Evolutionary conservation across 2,888 invertebrate genomes (phyloP).

Genomic region (Rotaria macrura): DNA sequence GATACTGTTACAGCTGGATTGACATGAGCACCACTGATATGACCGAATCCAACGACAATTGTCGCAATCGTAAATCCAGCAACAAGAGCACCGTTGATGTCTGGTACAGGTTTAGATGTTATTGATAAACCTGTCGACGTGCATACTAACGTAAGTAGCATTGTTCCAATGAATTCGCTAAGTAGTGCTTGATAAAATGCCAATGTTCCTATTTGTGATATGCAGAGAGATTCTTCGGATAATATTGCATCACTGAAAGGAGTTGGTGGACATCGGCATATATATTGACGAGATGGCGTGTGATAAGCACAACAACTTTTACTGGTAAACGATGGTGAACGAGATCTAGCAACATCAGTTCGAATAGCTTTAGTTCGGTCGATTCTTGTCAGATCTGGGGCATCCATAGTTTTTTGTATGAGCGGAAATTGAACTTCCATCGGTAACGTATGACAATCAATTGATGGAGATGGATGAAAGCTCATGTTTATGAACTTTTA

Average conservation of each 20-base stretch:
- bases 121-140: slow-evolving; percentile 24
- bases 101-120: slow-evolving; percentile 1
- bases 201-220: slow-evolving; percentile 21
- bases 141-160: slow-evolving; percentile 27
- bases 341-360: neutral
- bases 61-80: slow-evolving; percentile 25
- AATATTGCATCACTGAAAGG: neutral
- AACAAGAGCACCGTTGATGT: slow-evolving; percentile 28
- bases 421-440: neutral
- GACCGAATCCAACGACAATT: slow-evolving; percentile 20
- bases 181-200: slow-evolving; percentile 32
- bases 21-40: slow-evolving; percentile 27
- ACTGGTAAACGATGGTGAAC: neutral
- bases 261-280: neutral
- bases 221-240: neutral
- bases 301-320: neutral
- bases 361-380: neutral
- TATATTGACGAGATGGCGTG: neutral
- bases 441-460: neutral
- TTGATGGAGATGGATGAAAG: neutral
- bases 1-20: slow-evolving; percentile 32
- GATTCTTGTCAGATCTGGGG: neutral
- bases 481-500: neutral
- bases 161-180: slow-evolving; percentile 28
- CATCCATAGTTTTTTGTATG: neutral